Base-by-base conservation (phyloP, 2,113 vertebrate species). In the Platysteira castanea region DNA sequence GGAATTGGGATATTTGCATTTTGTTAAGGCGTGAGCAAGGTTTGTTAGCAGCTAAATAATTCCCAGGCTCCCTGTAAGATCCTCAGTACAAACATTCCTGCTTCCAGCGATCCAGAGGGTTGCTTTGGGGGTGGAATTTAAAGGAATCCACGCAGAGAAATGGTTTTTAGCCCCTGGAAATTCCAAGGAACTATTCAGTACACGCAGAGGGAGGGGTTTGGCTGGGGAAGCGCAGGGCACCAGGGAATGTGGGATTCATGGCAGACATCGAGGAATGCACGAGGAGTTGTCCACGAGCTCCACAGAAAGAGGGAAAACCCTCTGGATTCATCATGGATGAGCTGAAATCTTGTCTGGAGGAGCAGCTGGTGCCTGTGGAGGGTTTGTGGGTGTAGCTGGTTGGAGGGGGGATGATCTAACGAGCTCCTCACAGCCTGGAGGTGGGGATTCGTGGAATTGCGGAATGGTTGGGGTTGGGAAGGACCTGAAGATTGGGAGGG, bases 281-380 rank as follows among this genome's bases (percentile, higher is more conserved):
- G 0, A 46, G 11, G 68, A 33, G 13, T 1, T 39, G 35, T 68
- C 81, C 33, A 1, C 5, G 4, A 26, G 24, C 87, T 41, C 50
- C 54, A 1, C 13, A 47, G 10, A 76, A 84, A 87, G 50, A 67
- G 47, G 41, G 26, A 61, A 74, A 68, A 56, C 14, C 0, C 0
- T 0, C 56, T 42, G 79, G 70, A 6, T 70, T 59, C 39, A 37
- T 92, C 65, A 53, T 53, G 60, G 91, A 14, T 7, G 53, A 87
- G 78, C 41, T 93, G 20, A 19, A 19, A 49, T 57, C 69, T 60
- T 33, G 42, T 56, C 63, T 69, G 31, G 27, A 84, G 61, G 60
- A 56, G 68, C 0, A 0, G 10, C 13, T 11, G 65, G 30, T 49
- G 75, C 4, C 76, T 17, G 4, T 3, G 7, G 52, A 73, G 71